Conservation (phyloP, 2,888 invertebrate species). For the Hermaeophaga mercurialis region DNA sequence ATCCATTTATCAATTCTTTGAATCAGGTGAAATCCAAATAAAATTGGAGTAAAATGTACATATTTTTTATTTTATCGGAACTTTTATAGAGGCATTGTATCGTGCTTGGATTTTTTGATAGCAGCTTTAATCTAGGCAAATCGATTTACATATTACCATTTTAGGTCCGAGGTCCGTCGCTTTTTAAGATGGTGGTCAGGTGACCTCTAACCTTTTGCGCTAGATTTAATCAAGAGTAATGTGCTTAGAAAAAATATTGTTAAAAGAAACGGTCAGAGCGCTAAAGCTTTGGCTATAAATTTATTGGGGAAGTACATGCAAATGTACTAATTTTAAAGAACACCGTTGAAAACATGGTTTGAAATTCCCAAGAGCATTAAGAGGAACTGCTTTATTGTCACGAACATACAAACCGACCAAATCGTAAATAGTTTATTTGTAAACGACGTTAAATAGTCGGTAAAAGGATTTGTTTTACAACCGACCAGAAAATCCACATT, state of each 20-base stretch:
- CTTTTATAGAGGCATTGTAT: constrained; percentile 5
- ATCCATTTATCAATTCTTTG: not conserved
- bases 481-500: too few species aligned
- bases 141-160: constrained; percentile 28
- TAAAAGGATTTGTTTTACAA: too few species aligned
- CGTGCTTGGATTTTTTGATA: constrained; percentile 20
- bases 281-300: constrained; percentile 20
- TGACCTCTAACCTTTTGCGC: constrained; percentile 33
- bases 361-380: not conserved
- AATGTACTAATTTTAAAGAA: constrained; percentile 12
- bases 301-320: constrained; percentile 27
- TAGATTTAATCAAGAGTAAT: constrained; percentile 42
- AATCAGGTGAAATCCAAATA: not conserved
- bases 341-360: constrained; percentile 4
- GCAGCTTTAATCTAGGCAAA: constrained; percentile 24
- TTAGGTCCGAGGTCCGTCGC: constrained; percentile 20
- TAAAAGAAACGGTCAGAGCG: constrained; percentile 14
- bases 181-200: constrained; percentile 20
- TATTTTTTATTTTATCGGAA: not conserved
- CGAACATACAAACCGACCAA: too few species aligned
- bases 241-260: constrained; percentile 36
- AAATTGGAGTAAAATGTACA: not conserved
- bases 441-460: too few species aligned
- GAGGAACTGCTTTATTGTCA: too few species aligned
- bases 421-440: too few species aligned